These are phyloP conservation scores for Cololabis saira DNA, from an alignment of 2,113 vertebrate species.

Conservation along the genomic window DNA sequence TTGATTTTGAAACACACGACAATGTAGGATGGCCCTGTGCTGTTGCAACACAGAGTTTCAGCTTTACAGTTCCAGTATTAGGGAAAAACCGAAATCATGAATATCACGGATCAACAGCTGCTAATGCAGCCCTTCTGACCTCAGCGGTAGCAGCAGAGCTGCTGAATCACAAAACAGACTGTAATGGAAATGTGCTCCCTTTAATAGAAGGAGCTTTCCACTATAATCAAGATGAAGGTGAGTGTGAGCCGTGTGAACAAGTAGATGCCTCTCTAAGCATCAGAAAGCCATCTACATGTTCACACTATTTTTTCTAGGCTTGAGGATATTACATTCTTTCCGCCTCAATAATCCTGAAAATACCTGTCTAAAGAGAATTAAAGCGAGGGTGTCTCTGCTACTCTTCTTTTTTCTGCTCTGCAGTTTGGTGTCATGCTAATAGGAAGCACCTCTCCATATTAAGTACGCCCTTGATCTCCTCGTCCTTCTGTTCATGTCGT, in stretches of 20 bases:
- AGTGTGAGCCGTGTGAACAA: no score
- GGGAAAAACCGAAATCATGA: no score
- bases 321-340: neutral
- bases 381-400: neutral
- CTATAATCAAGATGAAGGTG: no score
- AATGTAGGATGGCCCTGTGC: no score
- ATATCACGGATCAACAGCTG: no score
- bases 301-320: neutral
- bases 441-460: constrained; percentile 64
- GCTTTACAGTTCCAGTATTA: no score
- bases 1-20: no score
- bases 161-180: no score
- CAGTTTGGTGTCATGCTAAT: constrained; percentile 57
- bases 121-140: neutral
- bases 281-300: neutral
- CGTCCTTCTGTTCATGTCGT: constrained; percentile 49
- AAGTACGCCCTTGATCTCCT: constrained; percentile 71
- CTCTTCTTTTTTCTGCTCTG: constrained; percentile 26
- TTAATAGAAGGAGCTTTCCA: no score
- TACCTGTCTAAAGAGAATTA: neutral
- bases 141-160: neutral
- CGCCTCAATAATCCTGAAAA: neutral
- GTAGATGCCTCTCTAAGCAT: neutral
- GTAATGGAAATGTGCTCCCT: no score
- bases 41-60: no score